phyloP scores from a whole-genome alignment of 1,140 invertebrate genomes.

The Drosophila obscura region DNA sequence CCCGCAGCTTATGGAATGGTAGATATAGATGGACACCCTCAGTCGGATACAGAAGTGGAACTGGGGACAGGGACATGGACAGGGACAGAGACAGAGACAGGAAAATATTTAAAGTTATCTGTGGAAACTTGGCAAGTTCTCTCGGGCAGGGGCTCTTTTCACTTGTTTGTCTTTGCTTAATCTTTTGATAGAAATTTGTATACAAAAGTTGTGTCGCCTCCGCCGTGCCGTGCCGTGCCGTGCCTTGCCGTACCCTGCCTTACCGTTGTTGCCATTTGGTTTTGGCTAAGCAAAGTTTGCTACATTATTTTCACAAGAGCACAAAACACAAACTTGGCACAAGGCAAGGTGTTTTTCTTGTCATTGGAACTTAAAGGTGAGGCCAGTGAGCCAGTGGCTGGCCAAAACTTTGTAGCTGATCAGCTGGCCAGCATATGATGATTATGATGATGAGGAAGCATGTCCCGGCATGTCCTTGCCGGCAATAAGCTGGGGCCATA shows the following conservation, averaged over 20 bases:
- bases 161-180: conserved; percentile 80
- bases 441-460: conserved; percentile 43
- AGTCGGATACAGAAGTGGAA: background rate
- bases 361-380: conserved; percentile 64
- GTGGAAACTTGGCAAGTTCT: conserved; percentile 62
- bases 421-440: conserved; percentile 44
- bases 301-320: conserved; percentile 72
- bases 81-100: background rate
- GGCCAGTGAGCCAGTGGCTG: conserved; percentile 15
- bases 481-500: background rate
- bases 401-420: conserved; percentile 49
- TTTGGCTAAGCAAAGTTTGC: conserved; percentile 63
- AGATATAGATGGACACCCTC: too few species aligned
- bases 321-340: conserved; percentile 63
- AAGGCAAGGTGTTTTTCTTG: conserved; percentile 67
- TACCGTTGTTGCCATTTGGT: conserved; percentile 23
- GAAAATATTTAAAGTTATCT: conserved; percentile 78
- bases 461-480: conserved; percentile 7
- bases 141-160: conserved; percentile 44
- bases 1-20: background rate
- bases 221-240: conserved; percentile 12
- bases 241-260: conserved; percentile 4
- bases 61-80: background rate
- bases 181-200: conserved; percentile 83
- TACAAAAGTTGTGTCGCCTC: conserved; percentile 62